Percentiles rank a stretch among this genome's conserved stretches.
phyloP scores from a whole-genome alignment of 2,113 vertebrate species.

The Phasianus colchicus region DNA sequence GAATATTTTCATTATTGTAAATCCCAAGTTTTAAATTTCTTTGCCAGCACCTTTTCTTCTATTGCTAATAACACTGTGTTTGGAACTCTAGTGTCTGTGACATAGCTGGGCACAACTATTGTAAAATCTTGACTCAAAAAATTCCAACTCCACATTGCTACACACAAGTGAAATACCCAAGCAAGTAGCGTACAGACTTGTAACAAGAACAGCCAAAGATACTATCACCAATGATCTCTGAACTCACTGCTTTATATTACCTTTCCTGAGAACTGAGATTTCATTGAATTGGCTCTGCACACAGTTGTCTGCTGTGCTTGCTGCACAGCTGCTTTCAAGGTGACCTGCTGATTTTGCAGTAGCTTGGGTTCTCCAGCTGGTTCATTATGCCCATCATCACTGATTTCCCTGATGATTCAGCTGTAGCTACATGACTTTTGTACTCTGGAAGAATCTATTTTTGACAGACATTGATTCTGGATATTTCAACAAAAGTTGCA shows the following conservation, averaged over 20 bases:
- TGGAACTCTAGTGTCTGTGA: not conserved
- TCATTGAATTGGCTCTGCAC: too few relatives aligned
- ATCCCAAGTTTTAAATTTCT: not conserved
- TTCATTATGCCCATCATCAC: not conserved
- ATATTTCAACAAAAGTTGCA: not conserved
- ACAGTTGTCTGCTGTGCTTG: too few relatives aligned
- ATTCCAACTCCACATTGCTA: not conserved
- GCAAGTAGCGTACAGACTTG: not conserved
- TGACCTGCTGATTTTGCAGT: not conserved
- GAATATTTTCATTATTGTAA: not conserved
- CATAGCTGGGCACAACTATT: not conserved
- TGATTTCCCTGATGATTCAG: not conserved
- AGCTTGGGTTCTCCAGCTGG: not conserved
- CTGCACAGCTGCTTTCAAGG: not conserved
- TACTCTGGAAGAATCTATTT: not conserved
- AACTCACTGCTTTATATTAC: not conserved
- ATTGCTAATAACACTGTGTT: not conserved
- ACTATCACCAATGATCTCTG: not conserved
- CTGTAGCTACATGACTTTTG: not conserved
- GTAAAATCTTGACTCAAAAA: not conserved
- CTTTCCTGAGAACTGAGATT: not conserved
- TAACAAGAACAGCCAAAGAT: not conserved
- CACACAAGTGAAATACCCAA: not conserved
- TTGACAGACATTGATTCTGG: not conserved
- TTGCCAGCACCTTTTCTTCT: not conserved